A percentile compares a stretch with the other conserved stretches of the same genome.
These are phyloP conservation scores for Pocillopora meandrina DNA, from an alignment of 92 coral and sea anemone species.

Conservation along the genomic window DNA sequence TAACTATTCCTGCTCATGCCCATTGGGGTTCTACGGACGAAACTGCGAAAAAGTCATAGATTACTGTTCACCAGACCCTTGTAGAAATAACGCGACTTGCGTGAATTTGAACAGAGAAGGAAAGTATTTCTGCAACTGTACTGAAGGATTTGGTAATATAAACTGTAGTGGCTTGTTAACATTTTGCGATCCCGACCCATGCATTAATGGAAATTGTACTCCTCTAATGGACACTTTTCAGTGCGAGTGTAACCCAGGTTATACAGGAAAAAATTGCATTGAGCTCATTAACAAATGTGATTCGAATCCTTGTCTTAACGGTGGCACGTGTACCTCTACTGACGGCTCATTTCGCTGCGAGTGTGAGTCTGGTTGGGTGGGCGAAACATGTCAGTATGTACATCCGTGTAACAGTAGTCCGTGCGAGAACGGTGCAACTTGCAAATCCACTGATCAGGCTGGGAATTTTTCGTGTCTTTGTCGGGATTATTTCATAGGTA, in stretches of 20 bases:
- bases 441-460: conserved; percentile 28
- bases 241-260: conserved; percentile 68
- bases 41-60: conserved; percentile 71
- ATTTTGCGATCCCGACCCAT: conserved; percentile 62
- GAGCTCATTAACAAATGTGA: conserved; percentile 73
- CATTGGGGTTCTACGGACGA: conserved; percentile 77
- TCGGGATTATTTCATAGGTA: conserved; percentile 52
- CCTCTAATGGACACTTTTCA: conserved; percentile 66
- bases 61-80: conserved; percentile 68
- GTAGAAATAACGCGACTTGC: conserved; percentile 80
- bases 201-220: conserved; percentile 54
- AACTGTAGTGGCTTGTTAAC: conserved; percentile 71
- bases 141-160: conserved; percentile 77
- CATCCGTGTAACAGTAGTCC: conserved; percentile 39
- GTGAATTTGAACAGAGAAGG: conserved; percentile 54
- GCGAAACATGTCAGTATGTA: conserved; percentile 52
- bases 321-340: conserved; percentile 54
- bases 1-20: conserved; percentile 76
- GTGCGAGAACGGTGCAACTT: conserved; percentile 69
- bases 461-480: conserved; percentile 65
- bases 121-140: conserved; percentile 70
- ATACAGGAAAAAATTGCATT: conserved; percentile 65
- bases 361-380: conserved; percentile 58
- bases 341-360: conserved; percentile 51
- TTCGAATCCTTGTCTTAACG: conserved; percentile 70